Conservation (phyloP, 2,797 vertebrate species). For the Propithecus perrieri region DNA sequence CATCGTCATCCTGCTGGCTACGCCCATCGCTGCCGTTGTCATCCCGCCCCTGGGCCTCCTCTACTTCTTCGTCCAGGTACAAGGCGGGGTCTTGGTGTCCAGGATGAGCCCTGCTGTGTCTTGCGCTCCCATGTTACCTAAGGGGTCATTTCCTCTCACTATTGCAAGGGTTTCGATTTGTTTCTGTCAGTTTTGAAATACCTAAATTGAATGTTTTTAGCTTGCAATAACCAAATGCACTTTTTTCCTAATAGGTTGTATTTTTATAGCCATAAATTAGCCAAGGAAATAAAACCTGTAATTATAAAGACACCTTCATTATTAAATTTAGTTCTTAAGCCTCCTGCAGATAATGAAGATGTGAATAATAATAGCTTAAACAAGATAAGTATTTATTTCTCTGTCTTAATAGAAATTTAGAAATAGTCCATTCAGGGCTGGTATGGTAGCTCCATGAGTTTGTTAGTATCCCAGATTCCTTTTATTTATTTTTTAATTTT, state of each 20-base stretch:
- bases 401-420: neutral
- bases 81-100: neutral
- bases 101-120: rapidly evolving
- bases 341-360: neutral
- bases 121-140: rapidly evolving
- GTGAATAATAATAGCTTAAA: neutral
- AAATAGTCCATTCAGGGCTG: neutral
- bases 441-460: neutral
- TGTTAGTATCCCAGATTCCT: too few relatives aligned
- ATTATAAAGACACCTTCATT: neutral
- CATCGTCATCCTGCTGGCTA: constrained; percentile 92
- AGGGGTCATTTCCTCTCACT: rapidly evolving
- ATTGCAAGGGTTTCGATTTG: neutral
- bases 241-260: neutral
- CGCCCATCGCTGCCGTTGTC: constrained; percentile 90
- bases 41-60: constrained; percentile 93
- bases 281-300: neutral
- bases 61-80: constrained; percentile 97
- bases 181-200: neutral
- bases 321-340: neutral
- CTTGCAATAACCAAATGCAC: neutral
- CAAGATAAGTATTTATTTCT: neutral
- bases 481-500: neutral
- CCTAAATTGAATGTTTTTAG: neutral
- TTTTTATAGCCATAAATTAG: neutral